Base-by-base conservation (phyloP, 2,113 vertebrate genomes). In the Delphinapterus leucas region DNA sequence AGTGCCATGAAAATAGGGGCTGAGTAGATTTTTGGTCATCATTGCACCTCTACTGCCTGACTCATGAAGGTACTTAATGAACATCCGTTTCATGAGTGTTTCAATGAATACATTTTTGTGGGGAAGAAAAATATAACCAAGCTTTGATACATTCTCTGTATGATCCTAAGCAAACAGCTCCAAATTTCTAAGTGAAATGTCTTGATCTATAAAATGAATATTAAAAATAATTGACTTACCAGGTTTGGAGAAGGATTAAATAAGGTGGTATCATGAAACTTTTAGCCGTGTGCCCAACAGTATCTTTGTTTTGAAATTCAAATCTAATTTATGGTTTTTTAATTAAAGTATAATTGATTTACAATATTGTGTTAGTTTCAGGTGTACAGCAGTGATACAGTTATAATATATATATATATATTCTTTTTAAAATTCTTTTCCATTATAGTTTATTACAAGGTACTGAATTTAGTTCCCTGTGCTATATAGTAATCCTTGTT, bases 191-290 rank as follows among this genome's bases (percentile, higher is more conserved):
- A 88, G 65, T 92, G 60, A 93, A 97, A 49, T 76, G 15, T 71
- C 38, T 93, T 95, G 33, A 96, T 49, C 79, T 88, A 1, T 81
- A 95, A 95, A 97, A 88, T 26, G 2, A 15, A 71, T 80, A 63
- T 58, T 79, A 93, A 71, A 67, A 88, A 73, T 53, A 84, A 94
- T 36, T 49, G 41, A 88, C 65, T 71, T 61, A 58, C 13, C 25
- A 77, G 13, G 26, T 88, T 65, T 94, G 8, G 6, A 23, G 38
- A 67, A 80, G 18, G 12, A 74, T 95, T 88, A 93, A 81, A 92
- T 74, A 91, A 41, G 31, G 26, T 33, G 47, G 6, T 68, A 38
- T 70, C 49, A 47, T 88, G 63, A 76, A 96, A 33, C 25, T 21
- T 84, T 73, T 89, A 96, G 7, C 26, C 14, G 15, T 82, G 14